Percentiles rank a stretch among this genome's conserved stretches.
phyloP scores from a whole-genome alignment of 2,113 vertebrate genomes.

The Microcebus murinus region DNA sequence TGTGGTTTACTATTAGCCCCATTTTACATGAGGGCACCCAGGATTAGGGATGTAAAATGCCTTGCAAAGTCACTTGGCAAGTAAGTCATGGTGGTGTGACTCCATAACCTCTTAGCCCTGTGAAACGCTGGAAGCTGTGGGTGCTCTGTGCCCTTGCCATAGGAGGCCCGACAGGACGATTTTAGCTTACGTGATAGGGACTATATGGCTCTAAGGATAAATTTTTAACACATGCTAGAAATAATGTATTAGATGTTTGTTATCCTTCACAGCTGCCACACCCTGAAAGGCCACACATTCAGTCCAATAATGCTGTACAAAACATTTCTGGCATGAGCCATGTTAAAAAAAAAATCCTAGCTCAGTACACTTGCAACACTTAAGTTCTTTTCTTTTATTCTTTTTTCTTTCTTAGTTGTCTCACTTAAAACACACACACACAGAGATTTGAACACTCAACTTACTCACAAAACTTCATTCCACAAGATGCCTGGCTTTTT shows the following conservation, averaged over 20 bases:
- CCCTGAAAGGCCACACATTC: neutral
- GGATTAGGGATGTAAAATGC: neutral
- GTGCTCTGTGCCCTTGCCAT: neutral
- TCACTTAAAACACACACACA: neutral
- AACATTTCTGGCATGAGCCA: slow-evolving; percentile 16
- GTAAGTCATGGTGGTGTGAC: neutral
- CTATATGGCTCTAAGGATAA: neutral
- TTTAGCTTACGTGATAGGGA: neutral
- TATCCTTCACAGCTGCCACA: slow-evolving; percentile 46
- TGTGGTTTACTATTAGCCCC: neutral
- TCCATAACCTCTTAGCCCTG: neutral
- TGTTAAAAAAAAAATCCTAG: neutral
- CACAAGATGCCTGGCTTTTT: neutral
- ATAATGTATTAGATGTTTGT: neutral
- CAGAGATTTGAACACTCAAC: neutral
- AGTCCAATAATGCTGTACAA: neutral
- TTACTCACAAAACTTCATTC: neutral
- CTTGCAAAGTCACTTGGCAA: neutral
- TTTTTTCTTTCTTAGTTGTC: neutral
- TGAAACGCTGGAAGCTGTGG: neutral
- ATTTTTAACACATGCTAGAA: slow-evolving; percentile 52
- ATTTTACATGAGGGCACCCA: neutral
- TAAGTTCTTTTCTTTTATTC: neutral
- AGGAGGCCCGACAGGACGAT: neutral
- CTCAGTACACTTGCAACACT: neutral